phyloP scores from a whole-genome alignment of 2,888 invertebrate genomes.

The Drosophila algonquin region DNA sequence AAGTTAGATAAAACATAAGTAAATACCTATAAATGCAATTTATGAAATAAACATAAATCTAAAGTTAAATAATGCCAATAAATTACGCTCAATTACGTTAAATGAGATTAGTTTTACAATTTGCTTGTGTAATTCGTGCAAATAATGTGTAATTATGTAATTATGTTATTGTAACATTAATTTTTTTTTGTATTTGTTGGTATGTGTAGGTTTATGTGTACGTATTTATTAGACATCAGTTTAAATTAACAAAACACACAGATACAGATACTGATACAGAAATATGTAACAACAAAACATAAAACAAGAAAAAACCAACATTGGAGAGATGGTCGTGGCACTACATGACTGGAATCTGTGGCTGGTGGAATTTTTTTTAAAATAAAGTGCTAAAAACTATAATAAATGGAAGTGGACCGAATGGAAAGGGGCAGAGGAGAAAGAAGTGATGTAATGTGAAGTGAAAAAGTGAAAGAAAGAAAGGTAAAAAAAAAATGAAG shows the following conservation, averaged over 20 bases:
- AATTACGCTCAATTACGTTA: constrained; percentile 32
- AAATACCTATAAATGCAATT: constrained; percentile 25
- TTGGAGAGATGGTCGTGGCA: constrained; percentile 24
- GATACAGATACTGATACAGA: not conserved
- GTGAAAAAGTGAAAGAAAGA: constrained; percentile 1
- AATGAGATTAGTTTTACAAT: constrained; percentile 49
- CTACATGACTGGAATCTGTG: constrained; percentile 56
- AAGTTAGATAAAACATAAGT: constrained; percentile 34
- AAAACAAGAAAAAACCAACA: constrained; percentile 15
- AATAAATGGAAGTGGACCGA: not conserved
- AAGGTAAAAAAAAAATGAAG: not conserved
- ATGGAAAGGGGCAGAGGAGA: not conserved
- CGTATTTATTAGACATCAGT: no score
- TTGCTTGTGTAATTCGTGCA: constrained; percentile 60
- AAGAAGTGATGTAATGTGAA: not conserved
- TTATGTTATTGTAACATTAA: constrained; percentile 61
- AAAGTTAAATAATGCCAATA: constrained; percentile 38
- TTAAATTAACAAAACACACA: constrained; percentile 20
- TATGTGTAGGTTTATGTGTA: no score
- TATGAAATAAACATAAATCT: constrained; percentile 35
- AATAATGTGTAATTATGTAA: constrained; percentile 47
- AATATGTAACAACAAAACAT: constrained; percentile 10
- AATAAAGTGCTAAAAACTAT: constrained; percentile 42
- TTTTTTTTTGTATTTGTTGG: no score
- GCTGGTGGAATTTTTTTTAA: constrained; percentile 44